Conservation (phyloP, 2,113 vertebrate species). For the Colossoma macropomum region DNA sequence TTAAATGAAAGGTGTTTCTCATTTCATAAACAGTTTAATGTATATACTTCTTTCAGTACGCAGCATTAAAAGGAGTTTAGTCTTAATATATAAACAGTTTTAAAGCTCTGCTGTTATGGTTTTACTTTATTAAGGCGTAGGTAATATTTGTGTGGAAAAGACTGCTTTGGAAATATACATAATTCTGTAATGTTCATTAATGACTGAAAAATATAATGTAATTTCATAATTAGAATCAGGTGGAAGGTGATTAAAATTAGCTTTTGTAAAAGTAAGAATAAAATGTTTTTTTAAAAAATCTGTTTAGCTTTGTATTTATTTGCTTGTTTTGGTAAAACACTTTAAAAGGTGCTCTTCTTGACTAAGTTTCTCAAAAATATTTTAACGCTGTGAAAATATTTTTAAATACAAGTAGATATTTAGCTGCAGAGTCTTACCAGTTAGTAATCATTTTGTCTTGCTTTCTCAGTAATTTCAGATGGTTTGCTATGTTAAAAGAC, state of each 20-base stretch:
- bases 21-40: slow-evolving; percentile 32
- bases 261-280: slow-evolving; percentile 60
- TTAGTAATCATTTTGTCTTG: too few species aligned
- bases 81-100: slow-evolving; percentile 37
- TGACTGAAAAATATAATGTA: background rate
- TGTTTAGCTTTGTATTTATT: background rate
- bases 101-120: slow-evolving; percentile 25
- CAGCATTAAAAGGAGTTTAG: background rate
- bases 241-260: slow-evolving; percentile 27
- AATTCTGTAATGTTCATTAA: slow-evolving; percentile 7
- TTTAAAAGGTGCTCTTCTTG: too few species aligned
- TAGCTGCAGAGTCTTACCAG: too few species aligned
- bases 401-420: too few species aligned
- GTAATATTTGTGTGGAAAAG: slow-evolving; percentile 25
- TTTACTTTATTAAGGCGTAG: slow-evolving; percentile 7
- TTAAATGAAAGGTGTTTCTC: slow-evolving; percentile 25
- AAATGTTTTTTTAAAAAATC: slow-evolving; percentile 46
- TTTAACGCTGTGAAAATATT: too few species aligned
- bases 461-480: too few species aligned
- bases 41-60: slow-evolving; percentile 44
- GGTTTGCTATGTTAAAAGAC: too few species aligned
- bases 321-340: background rate
- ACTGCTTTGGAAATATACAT: background rate
- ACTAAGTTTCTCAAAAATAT: too few species aligned
- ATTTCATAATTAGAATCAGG: slow-evolving; percentile 15